A percentile compares a stretch with the other conserved stretches of the same genome.
Conservation (phyloP, 2,797 vertebrate species). For the Acanthopagrus latus region DNA sequence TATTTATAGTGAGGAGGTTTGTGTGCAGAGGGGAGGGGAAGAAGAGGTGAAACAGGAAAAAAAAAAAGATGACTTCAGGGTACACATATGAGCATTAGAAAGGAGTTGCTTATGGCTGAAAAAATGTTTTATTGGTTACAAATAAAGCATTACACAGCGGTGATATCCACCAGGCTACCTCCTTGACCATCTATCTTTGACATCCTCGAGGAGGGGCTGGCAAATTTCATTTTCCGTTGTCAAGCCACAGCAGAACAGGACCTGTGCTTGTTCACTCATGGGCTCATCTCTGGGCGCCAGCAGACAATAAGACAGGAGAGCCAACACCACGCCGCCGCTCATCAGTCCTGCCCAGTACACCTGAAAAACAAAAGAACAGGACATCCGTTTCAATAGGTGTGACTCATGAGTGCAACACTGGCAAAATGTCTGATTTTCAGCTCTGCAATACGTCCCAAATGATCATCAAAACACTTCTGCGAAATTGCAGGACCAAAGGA, state of each 20-base stretch:
- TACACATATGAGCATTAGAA: conserved; percentile 10
- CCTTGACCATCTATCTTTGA: conserved; percentile 19
- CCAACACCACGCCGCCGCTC: conserved; percentile 83
- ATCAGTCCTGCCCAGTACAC: conserved; percentile 90
- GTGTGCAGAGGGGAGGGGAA: conserved; percentile 26
- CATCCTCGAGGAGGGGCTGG: conserved; percentile 1
- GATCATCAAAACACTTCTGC: conserved; percentile 83
- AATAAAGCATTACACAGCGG: neutral
- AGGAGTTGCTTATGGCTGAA: conserved; percentile 2
- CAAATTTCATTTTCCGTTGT: neutral
- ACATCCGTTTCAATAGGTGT: conserved; percentile 9
- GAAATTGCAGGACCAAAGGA: conserved; percentile 89
- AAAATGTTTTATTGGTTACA: conserved; percentile 29
- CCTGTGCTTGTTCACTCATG: conserved; percentile 15
- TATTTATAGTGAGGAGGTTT: conserved; percentile 38
- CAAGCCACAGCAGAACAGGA: conserved; percentile 24
- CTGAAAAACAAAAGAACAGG: conserved; percentile 68
- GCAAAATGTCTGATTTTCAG: neutral
- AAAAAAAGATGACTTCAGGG: neutral
- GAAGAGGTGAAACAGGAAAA: neutral
- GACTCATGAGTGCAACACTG: neutral
- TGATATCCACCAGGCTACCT: neutral
- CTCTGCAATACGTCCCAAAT: conserved; percentile 76
- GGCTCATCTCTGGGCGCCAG: conserved; percentile 66
- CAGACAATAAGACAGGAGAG: conserved; percentile 88